Evolutionary conservation across 2,888 invertebrate species (phyloP).

Genomic region (Standfussiana lucernea): DNA sequence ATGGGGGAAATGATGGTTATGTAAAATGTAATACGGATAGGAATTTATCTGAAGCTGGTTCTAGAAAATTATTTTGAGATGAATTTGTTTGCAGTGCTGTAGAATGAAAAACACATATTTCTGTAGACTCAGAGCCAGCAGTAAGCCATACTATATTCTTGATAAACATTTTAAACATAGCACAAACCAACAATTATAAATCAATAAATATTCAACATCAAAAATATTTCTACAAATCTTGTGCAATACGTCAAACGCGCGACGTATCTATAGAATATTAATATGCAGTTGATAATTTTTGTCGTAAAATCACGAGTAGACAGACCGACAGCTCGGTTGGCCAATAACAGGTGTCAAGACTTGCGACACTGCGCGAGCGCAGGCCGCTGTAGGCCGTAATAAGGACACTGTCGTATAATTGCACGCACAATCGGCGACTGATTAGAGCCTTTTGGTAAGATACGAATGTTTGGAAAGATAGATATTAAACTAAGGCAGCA

Average conservation of each 20-base stretch:
- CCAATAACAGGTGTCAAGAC: conserved; percentile 74
- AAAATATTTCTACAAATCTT: conserved; percentile 39
- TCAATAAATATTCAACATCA: conserved; percentile 5
- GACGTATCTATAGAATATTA: conserved; percentile 48
- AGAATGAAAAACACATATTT: not conserved
- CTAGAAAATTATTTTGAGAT: not conserved
- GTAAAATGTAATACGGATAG: conserved; percentile 56
- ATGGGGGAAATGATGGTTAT: conserved; percentile 64
- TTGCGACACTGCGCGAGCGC: conserved; percentile 69
- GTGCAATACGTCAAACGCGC: conserved; percentile 34
- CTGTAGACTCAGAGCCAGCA: too few relatives aligned
- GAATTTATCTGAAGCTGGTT: conserved; percentile 33
- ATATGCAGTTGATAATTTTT: conserved; percentile 63
- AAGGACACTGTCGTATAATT: conserved; percentile 69
- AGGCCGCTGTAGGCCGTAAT: conserved; percentile 57
- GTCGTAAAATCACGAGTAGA: conserved; percentile 68
- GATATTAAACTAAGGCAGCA: not conserved
- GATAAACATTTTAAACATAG: too few relatives aligned
- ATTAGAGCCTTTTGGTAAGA: conserved; percentile 44
- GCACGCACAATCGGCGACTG: conserved; percentile 58
- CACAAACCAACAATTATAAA: conserved; percentile 5
- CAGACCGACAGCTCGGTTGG: conserved; percentile 74
- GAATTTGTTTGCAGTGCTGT: not conserved
- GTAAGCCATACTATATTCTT: not conserved
- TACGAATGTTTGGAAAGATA: conserved; percentile 13